Conservation (phyloP, 53 echinoderm and acorn worm species). For the Glandiceps talaboti region DNA sequence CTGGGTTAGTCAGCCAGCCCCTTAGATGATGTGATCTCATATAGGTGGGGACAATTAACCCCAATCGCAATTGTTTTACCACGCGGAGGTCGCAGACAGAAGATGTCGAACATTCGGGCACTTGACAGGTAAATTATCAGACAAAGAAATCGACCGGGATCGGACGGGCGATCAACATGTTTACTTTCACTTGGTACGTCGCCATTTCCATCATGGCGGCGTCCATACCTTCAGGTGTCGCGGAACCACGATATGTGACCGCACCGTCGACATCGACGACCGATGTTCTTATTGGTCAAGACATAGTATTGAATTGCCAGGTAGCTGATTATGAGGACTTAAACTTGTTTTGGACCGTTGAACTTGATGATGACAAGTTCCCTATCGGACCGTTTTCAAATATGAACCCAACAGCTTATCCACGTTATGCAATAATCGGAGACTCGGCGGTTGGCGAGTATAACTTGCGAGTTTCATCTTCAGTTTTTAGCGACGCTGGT, state of each 20-base stretch:
- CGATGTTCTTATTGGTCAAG: background rate
- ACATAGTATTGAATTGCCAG: background rate
- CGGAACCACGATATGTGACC: background rate
- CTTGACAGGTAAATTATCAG: too few species aligned
- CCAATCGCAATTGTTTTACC: too few species aligned
- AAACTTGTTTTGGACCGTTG: background rate
- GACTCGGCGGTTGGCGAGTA: conserved; percentile 56
- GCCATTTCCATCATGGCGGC: background rate
- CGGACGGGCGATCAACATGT: background rate
- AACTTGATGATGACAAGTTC: background rate
- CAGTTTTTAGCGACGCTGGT: background rate
- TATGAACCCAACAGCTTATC: background rate
- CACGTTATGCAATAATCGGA: conserved; percentile 63
- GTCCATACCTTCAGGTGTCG: background rate
- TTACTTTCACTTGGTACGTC: background rate
- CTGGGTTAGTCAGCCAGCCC: background rate
- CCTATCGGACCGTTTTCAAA: background rate
- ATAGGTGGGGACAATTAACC: too few species aligned
- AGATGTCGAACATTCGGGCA: too few species aligned
- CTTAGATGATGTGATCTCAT: background rate
- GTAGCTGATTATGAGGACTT: background rate
- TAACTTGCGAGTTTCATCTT: conserved; percentile 45
- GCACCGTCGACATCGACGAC: background rate
- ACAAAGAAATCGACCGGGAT: too few species aligned
- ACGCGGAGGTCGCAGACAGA: too few species aligned